These are phyloP conservation scores for Paramacrobiotus metropolitanus DNA, from an alignment of 1,140 invertebrate genomes.

Conservation along the genomic window DNA sequence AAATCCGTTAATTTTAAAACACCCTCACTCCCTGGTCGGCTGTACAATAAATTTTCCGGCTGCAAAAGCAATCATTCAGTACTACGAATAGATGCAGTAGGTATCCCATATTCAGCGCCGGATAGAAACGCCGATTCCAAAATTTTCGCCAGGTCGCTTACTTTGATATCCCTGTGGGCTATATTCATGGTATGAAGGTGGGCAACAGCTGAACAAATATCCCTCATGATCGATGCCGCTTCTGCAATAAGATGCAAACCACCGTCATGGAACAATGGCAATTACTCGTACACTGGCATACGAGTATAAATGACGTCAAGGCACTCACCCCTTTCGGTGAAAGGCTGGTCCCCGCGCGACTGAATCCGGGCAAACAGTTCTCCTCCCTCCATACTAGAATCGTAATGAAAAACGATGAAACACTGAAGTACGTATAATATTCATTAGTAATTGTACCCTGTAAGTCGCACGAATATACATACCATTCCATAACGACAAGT, in stretches of 20 bases:
- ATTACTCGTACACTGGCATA: too few species aligned
- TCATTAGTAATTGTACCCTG: too few species aligned
- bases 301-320: neutral
- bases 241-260: conserved; percentile 32
- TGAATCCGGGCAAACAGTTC: conserved; percentile 90
- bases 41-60: conserved; percentile 34
- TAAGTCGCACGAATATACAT: conserved; percentile 18
- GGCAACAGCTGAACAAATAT: conserved; percentile 84
- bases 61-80: conserved; percentile 15
- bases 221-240: conserved; percentile 73
- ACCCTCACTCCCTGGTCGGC: conserved; percentile 28
- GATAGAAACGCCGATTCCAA: too few species aligned
- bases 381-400: conserved; percentile 72
- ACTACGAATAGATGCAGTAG: conserved; percentile 5
- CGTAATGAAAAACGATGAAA: conserved; percentile 11
- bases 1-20: conserved; percentile 90
- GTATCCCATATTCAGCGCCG: too few species aligned
- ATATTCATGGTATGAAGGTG: conserved; percentile 85
- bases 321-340: conserved; percentile 70
- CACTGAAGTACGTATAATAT: neutral
- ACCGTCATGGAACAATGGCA: too few species aligned
- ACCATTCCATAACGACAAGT: conserved; percentile 93
- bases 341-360: conserved; percentile 67
- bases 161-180: conserved; percentile 82
- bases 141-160: too few species aligned